Percentiles rank a stretch among this genome's conserved stretches.
These are phyloP conservation scores for Sphenodon punctatus DNA, from an alignment of 2,797 vertebrate genomes.

Conservation along the genomic window DNA sequence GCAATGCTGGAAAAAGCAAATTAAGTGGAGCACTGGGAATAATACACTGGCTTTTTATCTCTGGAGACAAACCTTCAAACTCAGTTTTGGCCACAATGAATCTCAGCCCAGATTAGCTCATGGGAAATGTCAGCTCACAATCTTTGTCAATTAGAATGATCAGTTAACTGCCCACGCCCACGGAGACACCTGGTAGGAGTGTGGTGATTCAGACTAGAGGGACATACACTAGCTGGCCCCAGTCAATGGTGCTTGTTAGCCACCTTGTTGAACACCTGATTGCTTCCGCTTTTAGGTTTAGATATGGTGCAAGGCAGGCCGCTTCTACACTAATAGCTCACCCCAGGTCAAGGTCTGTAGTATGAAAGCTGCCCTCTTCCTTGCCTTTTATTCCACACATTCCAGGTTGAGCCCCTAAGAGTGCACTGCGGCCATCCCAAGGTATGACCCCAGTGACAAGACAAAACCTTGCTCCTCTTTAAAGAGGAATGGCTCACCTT, in stretches of 20 bases:
- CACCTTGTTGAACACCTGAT: background rate
- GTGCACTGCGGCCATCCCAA: no score
- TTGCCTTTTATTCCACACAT: no score
- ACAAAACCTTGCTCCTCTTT: no score
- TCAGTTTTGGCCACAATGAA: background rate
- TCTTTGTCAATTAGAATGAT: background rate
- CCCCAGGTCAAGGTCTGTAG: no score
- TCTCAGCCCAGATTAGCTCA: background rate
- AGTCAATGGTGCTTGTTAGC: background rate
- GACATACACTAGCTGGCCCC: background rate
- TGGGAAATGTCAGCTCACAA: background rate
- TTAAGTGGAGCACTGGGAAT: background rate
- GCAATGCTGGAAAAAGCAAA: background rate
- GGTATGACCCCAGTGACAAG: no score
- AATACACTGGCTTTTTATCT: background rate
- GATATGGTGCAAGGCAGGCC: no score
- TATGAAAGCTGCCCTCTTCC: no score
- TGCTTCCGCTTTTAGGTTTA: no score
- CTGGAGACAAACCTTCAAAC: background rate
- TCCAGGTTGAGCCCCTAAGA: no score
- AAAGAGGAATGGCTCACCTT: no score
- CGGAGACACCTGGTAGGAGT: background rate
- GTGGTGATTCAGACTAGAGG: background rate
- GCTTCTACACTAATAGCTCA: no score
- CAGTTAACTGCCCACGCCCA: no score